These are phyloP conservation scores for Halocaridina rubra DNA, from an alignment of 2,888 invertebrate species.

Conservation along the genomic window DNA sequence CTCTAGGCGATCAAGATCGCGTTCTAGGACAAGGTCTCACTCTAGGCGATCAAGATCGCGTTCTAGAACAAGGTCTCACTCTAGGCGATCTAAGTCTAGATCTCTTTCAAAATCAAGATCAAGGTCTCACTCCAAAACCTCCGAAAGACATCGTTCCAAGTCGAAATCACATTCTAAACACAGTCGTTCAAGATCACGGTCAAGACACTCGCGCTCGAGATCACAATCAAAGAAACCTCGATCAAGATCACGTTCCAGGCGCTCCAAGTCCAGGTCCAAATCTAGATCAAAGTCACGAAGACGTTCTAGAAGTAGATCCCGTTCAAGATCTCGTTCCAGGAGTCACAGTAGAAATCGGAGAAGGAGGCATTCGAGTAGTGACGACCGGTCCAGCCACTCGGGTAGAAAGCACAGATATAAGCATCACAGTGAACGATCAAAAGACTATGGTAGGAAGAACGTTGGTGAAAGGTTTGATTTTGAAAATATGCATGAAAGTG, in stretches of 20 bases:
- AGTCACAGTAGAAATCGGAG: constrained; percentile 3
- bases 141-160: too few species aligned
- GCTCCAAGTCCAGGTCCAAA: not conserved
- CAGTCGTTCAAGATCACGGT: constrained; percentile 33
- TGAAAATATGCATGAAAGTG: constrained; percentile 52
- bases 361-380: not conserved
- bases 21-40: not conserved
- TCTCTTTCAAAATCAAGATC: not conserved
- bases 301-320: not conserved
- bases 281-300: not conserved
- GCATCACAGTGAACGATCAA: constrained; percentile 4
- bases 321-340: not conserved
- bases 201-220: constrained; percentile 16
- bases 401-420: constrained; percentile 7
- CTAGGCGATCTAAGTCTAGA: not conserved
- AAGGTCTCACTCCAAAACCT: not conserved
- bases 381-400: not conserved
- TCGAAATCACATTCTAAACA: constrained; percentile 12
- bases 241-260: constrained; percentile 11
- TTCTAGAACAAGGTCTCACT: not conserved
- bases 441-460: not conserved
- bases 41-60: not conserved
- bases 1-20: constrained; percentile 8
- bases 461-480: constrained; percentile 30
- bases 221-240: constrained; percentile 3